Base-by-base conservation (phyloP, 1,140 invertebrate species). In the Calosoma granatense region DNA sequence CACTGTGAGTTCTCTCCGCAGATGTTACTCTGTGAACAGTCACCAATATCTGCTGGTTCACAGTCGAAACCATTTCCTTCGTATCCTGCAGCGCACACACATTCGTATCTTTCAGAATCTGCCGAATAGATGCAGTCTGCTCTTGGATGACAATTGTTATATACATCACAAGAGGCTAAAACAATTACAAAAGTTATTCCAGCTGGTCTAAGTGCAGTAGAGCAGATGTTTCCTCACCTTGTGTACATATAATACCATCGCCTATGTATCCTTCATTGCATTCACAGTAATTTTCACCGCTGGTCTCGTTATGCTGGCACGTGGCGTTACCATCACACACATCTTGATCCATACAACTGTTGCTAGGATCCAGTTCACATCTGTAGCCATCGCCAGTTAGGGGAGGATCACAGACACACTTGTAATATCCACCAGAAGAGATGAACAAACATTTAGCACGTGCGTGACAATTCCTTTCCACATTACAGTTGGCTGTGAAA, bases 191-290 rank as follows among this genome's bases (percentile, higher is more conserved):
- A n/a, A n/a, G n/a, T n/a, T n/a, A n/a, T n/a, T n/a, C n/a, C n/a
- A n/a, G n/a, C n/a, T n/a, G n/a, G n/a, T n/a, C n/a, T n/a, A n/a
- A n/a, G n/a, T n/a, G n/a, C n/a, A n/a, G n/a, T n/a, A n/a, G n/a
- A n/a, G n/a, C n/a, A n/a, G n/a, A n/a, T n/a, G n/a, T n/a, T n/a
- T n/a, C n/a, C 41, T 17, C 17, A 47, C 41, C n/a, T 47, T 6
- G 69, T 59, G 73, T 74, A 68, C 89, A 93, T 0, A 73, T 72
- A 53, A 78, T 80, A 41, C 90, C 92, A 68, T 92, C 87, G 52
- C 91, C 91, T 53, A 81, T 77, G 69, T 82, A 95, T 55, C 90
- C 90, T 14, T 77, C 66, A 58, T 85, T 81, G 69, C 92, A 95
- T 15, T 86, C 76, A 70, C 93, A 96, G 51, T 79, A 80, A 53